Base-by-base conservation (phyloP, 2,797 vertebrate genomes). In the Sylvia borin region DNA sequence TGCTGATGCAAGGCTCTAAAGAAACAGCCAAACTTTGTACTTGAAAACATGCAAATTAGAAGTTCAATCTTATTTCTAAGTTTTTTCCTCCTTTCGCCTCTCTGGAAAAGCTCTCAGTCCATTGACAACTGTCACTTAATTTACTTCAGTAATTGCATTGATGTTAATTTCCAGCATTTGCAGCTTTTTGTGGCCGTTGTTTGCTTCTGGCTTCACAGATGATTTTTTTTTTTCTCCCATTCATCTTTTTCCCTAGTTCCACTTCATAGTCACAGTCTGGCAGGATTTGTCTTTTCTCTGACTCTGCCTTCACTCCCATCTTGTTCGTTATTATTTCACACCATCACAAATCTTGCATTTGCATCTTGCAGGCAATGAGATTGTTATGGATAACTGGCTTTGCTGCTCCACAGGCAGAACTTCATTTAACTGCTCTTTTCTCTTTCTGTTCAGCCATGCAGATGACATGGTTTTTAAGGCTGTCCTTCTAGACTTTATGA, bases 351-450 rank as follows among this genome's bases (percentile, higher is more conserved):
- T 81, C 58, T 54, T 61, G 11, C 38, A 77, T 58, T 90, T 93
- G 57, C 65, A 91, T 68, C 48, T 80, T 91, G 27, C 53, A 94
- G 54, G 67, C 78, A 83, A 48, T 75, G 86, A 58, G 55, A 53
- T 74, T 95, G 25, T 91, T 76, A 85, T 82, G 73, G 73, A 84
- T 95, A 96, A 94, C 32, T 9, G 21, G 64, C 55, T 85, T 96
- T 93, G 90, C 76, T 66, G 70, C 25, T 89, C 68, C 16, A 16
- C 27, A 90, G 79, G 75, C 51, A 80, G 74, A 82, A n/a, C 75
- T 85, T 71, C 43, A 81, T 91, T 95, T 92, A 89, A 91, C 87
- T 94, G 85, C 72, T 94, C 66, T 65, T 91, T 92, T 70, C 53
- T 75, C 60, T 85, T 91, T 61, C 61, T 17, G 1, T 84, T 92